Evolutionary conservation across 2,888 invertebrate genomes (phyloP).

Genomic region (Cephus spinipes): DNA sequence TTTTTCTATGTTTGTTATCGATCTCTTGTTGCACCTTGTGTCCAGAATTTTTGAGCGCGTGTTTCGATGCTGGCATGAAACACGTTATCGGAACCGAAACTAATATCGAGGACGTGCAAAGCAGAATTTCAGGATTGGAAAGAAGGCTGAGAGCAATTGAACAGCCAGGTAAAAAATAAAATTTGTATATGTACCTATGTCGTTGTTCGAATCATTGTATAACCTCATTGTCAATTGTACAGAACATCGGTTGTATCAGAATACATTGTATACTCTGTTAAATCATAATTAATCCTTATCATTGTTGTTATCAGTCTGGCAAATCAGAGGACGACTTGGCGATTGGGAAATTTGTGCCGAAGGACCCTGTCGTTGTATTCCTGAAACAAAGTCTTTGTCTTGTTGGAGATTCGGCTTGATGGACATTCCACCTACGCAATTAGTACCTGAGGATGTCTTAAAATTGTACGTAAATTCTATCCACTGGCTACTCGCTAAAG

Average conservation of each 20-base stretch:
- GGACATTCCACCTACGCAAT: slow-evolving; percentile 72
- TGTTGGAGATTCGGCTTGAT: slow-evolving; percentile 77
- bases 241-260: background rate
- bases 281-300: background rate
- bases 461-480: slow-evolving; percentile 70
- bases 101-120: slow-evolving; percentile 51
- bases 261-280: background rate
- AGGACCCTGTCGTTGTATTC: slow-evolving; percentile 75
- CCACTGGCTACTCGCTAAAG: too few relatives aligned
- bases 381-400: slow-evolving; percentile 74
- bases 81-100: slow-evolving; percentile 10
- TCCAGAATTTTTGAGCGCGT: slow-evolving; percentile 31
- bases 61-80: slow-evolving; percentile 21
- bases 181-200: slow-evolving; percentile 1
- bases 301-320: slow-evolving; percentile 71
- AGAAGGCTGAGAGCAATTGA: slow-evolving; percentile 76
- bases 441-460: slow-evolving; percentile 74
- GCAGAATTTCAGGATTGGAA: slow-evolving; percentile 68
- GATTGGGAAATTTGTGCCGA: slow-evolving; percentile 73
- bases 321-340: slow-evolving; percentile 70
- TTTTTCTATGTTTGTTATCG: slow-evolving; percentile 20
- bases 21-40: slow-evolving; percentile 25
- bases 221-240: background rate
- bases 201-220: background rate
- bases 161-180: slow-evolving; percentile 72